Percentiles rank a stretch among this genome's conserved stretches.
Conservation (phyloP, 2,113 vertebrate genomes). For the Syngnathus floridae region DNA sequence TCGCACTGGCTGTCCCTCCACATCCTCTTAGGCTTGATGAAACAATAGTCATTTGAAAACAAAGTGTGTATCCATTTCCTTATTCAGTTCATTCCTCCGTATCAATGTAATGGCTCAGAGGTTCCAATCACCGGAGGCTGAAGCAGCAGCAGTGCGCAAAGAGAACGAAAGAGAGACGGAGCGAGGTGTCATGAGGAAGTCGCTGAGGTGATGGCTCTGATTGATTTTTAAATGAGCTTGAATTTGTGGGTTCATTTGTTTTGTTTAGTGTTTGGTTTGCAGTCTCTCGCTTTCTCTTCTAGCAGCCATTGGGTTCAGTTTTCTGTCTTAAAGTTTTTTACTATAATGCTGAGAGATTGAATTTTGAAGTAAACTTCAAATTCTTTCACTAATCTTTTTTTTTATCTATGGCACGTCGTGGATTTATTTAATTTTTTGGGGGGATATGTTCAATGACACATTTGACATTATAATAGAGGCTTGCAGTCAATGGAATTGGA, state of each 20-base stretch:
- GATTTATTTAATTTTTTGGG: no score
- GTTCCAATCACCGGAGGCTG: conserved; percentile 26
- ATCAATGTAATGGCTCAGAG: conserved; percentile 44
- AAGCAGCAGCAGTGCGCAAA: conserved; percentile 14
- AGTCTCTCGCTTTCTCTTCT: background rate
- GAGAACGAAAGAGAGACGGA: conserved; percentile 10
- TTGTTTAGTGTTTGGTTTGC: conserved; percentile 9
- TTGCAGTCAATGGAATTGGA: background rate
- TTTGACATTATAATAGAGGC: no score
- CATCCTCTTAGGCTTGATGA: conserved; percentile 38
- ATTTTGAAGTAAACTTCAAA: no score
- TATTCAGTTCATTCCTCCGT: conserved; percentile 48
- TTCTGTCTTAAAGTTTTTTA: background rate
- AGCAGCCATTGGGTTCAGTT: conserved; percentile 6
- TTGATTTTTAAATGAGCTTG: conserved; percentile 50
- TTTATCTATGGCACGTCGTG: no score
- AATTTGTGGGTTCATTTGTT: conserved; percentile 35
- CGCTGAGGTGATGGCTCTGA: conserved; percentile 35
- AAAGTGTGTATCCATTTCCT: conserved; percentile 29
- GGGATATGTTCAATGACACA: no score
- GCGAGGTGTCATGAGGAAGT: conserved; percentile 23
- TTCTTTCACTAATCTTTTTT: no score
- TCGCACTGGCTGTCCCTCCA: conserved; percentile 2
- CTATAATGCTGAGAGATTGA: no score
- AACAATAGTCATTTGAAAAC: conserved; percentile 40